Base-by-base conservation (phyloP, 2,797 vertebrate genomes). In the Anas capensis region DNA sequence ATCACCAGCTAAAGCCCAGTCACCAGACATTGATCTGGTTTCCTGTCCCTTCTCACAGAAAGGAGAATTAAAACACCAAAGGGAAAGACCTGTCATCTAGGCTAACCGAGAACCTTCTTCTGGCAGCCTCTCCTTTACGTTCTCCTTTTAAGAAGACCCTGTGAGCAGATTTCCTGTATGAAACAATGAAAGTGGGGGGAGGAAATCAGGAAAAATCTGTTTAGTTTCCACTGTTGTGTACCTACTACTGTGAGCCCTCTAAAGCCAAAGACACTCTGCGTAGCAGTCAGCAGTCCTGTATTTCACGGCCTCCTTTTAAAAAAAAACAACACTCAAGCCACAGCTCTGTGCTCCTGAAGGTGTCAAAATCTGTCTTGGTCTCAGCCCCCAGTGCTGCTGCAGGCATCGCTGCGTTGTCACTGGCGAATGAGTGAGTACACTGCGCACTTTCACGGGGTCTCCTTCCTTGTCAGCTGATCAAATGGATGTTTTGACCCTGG, bases 381-480 rank as follows among this genome's bases (percentile, higher is more conserved):
- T 20, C 26, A 29, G 60, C 27, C 12, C 36, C 44, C 6, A 18
- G 46, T 11, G 19, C 33, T 49, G 48, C 23, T 49, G 48, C 48
- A 13, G 23, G 48, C 48, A 24, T 49, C 7, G 23, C 23, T 49
- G 48, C 23, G 2, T 24, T 51, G 26, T n/a, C 42, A 19, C 33
- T 12, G 31, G 44, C 44, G 73, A 48, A 38, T 29, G 23, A 19
- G 26, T n/a, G 23, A 19, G 29, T n/a, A 13, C 65, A 58, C 11
- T 0, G 0, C 17, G 3, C 1, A 0, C 17, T 70, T 75, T 60
- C 44, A 38, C 24, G 40, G 23, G 27, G 14, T 24, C 58, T 75
- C 14, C 8, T 58, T 83, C 3, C 10, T 70, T 65, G 66, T n/a
- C 57, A 31, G 51, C 27, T 42, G 38, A 70, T 61, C 29, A 49